Base-by-base conservation (phyloP, 1,140 invertebrate species). In the Euwallacea fornicatus region DNA sequence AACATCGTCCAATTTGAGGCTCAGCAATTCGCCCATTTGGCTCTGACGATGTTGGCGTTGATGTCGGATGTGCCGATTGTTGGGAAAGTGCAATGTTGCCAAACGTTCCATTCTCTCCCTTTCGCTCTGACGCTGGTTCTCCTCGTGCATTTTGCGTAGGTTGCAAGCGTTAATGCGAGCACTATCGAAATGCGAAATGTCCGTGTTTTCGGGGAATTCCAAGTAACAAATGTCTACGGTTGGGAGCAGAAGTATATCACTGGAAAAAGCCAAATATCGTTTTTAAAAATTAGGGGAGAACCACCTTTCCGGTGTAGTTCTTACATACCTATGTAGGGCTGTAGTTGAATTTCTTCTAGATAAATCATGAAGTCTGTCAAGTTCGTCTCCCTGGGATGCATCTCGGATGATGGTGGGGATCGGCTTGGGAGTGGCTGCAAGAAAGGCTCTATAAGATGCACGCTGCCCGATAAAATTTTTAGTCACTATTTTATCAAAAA, bases 391-490 rank as follows among this genome's bases (percentile, higher is more conserved):
- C 56, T 71, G 69, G 41, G 76, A 75, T 13, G 75, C 73, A 71
- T 80, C 79, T 50, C 76, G 56, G 55, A 80, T 72, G 75, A 79
- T 72, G 41, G 75, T 77, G 46, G 79, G 78, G 55, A 79, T 79
- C 44, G 79, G 78, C 75, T 75, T 77, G 58, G 78, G 79, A 21
- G 78, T 80, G 58, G 79, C 79, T 80, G 78, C 47, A 76, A 75
- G n/a, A 15, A 66, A 72, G 72, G 10, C 13, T 50, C 6, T 50
- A 50, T 10, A 50, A 50, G 13, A 11, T 10, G 10, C 10, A 11
- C 6, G 2, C 2, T 50, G 47, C 47, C 13, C 10, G 10, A 11
- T 50, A 11, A 50, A 56, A 56, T 56, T 2, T 13, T 56, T 9
- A 56, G 10, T 16, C 10, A 9, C 55, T 0, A 15, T 56, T 56